Conservation (phyloP, 92 coral and sea anemone genomes). For the Epizoanthus stellaris region DNA sequence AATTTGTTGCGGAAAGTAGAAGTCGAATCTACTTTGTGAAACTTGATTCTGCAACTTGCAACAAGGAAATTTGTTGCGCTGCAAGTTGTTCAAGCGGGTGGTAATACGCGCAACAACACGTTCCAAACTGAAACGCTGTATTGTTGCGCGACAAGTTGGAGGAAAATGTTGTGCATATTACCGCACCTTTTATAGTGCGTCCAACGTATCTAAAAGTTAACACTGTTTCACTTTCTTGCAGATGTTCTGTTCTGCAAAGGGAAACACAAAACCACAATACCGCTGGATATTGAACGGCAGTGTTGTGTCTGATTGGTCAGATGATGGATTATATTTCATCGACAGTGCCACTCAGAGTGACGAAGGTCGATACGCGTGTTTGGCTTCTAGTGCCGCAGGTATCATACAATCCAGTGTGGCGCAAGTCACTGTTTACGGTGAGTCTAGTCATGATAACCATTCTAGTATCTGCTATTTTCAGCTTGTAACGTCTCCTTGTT, state of each 20-base stretch:
- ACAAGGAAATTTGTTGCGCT: too few species aligned
- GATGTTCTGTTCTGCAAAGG: constrained; percentile 86
- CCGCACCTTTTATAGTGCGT: too few species aligned
- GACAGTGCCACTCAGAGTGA: constrained; percentile 68
- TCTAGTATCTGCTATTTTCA: too few species aligned
- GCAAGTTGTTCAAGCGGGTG: too few species aligned
- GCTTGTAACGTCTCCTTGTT: too few species aligned
- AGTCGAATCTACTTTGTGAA: too few species aligned
- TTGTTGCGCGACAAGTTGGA: too few species aligned
- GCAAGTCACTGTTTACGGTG: constrained; percentile 79
- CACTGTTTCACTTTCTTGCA: constrained; percentile 8
- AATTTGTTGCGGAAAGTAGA: too few species aligned
- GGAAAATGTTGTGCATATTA: too few species aligned
- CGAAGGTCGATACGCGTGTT: constrained; percentile 82
- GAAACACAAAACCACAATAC: constrained; percentile 85
- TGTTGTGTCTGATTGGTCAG: constrained; percentile 71
- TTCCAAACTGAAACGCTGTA: too few species aligned
- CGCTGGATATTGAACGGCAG: constrained; percentile 92
- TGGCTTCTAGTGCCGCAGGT: constrained; percentile 91
- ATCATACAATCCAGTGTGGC: constrained; percentile 73
- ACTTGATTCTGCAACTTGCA: too few species aligned
- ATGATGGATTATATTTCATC: constrained; percentile 73
- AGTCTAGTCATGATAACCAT: constrained; percentile 2
- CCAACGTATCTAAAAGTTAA: not conserved
- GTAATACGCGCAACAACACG: too few species aligned